Conservation (phyloP, 2,797 vertebrate genomes). For the Mionectes olivaceus region DNA sequence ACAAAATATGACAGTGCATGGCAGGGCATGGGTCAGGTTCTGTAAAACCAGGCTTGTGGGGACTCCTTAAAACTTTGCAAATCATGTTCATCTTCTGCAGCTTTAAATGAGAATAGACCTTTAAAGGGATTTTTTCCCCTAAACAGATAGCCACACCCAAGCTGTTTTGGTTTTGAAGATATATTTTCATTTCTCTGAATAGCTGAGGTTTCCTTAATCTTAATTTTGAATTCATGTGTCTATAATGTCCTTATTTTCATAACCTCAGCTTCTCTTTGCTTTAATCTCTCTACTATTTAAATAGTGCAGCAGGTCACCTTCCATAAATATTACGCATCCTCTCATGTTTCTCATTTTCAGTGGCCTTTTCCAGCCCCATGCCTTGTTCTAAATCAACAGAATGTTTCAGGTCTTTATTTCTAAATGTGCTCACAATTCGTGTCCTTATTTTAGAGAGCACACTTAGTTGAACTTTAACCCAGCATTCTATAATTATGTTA, state of each 20-base stretch:
- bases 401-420: not conserved
- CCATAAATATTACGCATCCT: not conserved
- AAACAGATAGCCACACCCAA: not conserved
- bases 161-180: not conserved
- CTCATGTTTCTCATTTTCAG: not conserved
- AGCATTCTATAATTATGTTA: not conserved
- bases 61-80: not conserved
- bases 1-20: not conserved
- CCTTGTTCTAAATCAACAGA: not conserved
- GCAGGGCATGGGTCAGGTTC: not conserved
- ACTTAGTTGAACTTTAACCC: not conserved
- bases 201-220: not conserved
- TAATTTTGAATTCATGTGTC: not conserved
- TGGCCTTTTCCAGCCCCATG: not conserved
- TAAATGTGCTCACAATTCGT: not conserved
- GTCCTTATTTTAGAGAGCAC: not conserved
- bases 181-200: not conserved
- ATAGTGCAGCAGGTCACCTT: not conserved
- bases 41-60: not conserved
- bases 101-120: not conserved
- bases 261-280: not conserved
- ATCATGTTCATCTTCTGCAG: not conserved
- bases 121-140: not conserved
- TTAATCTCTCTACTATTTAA: not conserved
- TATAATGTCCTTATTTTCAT: slow-evolving; percentile 16